Conservation (phyloP, 2,797 vertebrate genomes). For the Sebastes hubbsi region DNA sequence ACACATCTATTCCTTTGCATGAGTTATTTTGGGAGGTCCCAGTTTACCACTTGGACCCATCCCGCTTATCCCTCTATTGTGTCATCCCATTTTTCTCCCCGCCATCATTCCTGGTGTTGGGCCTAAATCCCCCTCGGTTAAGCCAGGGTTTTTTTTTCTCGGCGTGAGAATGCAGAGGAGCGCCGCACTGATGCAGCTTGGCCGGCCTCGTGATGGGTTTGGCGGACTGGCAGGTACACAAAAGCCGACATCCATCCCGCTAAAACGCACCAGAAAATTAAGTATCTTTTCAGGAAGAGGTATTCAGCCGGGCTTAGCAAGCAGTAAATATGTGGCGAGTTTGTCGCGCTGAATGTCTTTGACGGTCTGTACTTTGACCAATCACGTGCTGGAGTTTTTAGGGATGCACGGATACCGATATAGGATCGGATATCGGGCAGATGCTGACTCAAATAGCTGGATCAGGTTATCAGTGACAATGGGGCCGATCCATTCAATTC, state of each 20-base stretch:
- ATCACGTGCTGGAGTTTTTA: conserved; percentile 4
- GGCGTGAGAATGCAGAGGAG: conserved; percentile 53
- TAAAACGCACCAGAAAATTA: conserved; percentile 56
- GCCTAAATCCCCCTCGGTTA: conserved; percentile 72
- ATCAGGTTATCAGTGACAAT: too few species aligned
- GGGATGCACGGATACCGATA: too few species aligned
- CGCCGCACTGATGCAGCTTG: conserved; percentile 45
- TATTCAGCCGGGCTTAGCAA: conserved; percentile 33
- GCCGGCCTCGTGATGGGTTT: conserved; percentile 64
- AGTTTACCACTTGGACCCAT: conserved; percentile 65
- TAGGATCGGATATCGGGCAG: too few species aligned
- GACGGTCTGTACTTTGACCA: conserved; percentile 18
- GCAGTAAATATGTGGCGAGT: conserved; percentile 27
- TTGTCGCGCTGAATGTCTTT: conserved; percentile 18
- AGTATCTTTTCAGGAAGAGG: conserved; percentile 55
- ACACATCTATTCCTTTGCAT: conserved; percentile 30
- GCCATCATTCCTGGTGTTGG: conserved; percentile 66
- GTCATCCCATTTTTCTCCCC: conserved; percentile 62
- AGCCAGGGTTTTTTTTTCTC: conserved; percentile 51
- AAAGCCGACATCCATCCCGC: conserved; percentile 60
- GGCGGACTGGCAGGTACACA: conserved; percentile 67
- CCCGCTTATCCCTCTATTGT: conserved; percentile 70
- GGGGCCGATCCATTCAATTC: too few species aligned
- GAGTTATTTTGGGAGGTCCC: conserved; percentile 74
- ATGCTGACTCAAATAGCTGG: too few species aligned